phyloP scores from a whole-genome alignment of 1,140 invertebrate genomes.

The Lamellibrachia luymesi region DNA sequence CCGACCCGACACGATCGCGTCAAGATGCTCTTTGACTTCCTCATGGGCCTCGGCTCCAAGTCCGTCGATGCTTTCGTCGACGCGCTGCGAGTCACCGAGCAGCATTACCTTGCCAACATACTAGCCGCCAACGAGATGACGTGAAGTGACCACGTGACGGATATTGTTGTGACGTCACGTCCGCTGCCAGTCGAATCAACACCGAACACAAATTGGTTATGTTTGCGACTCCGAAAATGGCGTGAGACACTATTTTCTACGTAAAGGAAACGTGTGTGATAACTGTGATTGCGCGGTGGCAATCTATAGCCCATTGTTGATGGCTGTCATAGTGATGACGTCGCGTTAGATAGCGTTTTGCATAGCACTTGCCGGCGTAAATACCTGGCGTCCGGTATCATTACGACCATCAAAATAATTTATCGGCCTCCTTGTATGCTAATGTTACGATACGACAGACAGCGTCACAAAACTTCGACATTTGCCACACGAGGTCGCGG shows the following conservation, averaged over 20 bases:
- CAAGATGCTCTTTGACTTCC: neutral
- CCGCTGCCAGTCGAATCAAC: neutral
- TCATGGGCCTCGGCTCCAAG: conserved; percentile 10
- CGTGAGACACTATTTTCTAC: too few relatives aligned
- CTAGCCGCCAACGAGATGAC: neutral
- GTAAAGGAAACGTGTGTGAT: too few relatives aligned
- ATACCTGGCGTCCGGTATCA: too few relatives aligned
- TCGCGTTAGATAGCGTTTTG: neutral
- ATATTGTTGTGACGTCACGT: neutral
- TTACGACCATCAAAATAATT: too few relatives aligned
- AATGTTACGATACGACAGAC: too few relatives aligned
- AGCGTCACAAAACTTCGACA: too few relatives aligned
- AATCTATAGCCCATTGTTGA: too few relatives aligned
- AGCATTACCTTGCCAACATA: conserved; percentile 14
- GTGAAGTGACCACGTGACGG: neutral
- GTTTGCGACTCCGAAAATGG: neutral
- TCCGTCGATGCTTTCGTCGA: conserved; percentile 8
- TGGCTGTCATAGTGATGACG: neutral
- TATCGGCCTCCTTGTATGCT: too few relatives aligned
- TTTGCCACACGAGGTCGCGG: too few relatives aligned
- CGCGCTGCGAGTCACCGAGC: neutral
- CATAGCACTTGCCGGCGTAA: too few relatives aligned
- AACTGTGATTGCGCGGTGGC: too few relatives aligned
- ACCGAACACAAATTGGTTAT: neutral
- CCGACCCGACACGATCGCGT: conserved; percentile 13